Percentiles rank a stretch among this genome's conserved stretches.
Conservation (phyloP, 2,797 vertebrate genomes). For the Acropternis orthonyx region DNA sequence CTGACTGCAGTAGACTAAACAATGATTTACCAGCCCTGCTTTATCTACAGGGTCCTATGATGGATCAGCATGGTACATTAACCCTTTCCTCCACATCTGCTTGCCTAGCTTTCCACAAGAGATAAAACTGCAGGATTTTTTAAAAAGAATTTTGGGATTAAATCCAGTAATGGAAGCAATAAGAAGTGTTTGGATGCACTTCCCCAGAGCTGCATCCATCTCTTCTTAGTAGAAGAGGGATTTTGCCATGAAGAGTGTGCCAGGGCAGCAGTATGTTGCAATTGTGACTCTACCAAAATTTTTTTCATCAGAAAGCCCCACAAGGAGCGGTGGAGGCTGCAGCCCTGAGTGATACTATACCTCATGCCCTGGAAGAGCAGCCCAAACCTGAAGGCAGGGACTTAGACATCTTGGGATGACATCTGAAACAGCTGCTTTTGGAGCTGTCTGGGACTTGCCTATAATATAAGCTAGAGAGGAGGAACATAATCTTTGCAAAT, state of each 20-base stretch:
- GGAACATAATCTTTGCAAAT: not conserved
- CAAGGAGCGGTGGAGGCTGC: not conserved
- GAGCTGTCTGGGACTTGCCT: not conserved
- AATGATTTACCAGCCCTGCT: constrained; percentile 63
- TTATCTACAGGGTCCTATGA: constrained; percentile 30
- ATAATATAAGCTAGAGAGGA: not conserved
- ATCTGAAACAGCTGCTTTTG: not conserved
- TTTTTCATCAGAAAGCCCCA: not conserved
- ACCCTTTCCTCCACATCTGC: constrained; percentile 38
- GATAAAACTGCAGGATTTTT: not conserved
- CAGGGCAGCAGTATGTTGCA: not conserved
- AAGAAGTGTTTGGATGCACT: not conserved
- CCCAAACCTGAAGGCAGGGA: no score
- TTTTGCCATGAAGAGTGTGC: not conserved
- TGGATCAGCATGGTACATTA: constrained; percentile 19
- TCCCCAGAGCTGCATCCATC: not conserved
- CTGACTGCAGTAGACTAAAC: constrained; percentile 64
- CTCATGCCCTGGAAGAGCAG: not conserved
- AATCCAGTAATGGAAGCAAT: not conserved
- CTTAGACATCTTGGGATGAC: not conserved
- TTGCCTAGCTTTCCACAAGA: constrained; percentile 18
- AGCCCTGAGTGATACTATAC: not conserved
- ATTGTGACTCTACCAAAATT: not conserved
- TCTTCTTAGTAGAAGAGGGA: not conserved
- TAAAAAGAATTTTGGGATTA: not conserved